Conservation (phyloP, 1,140 invertebrate species). For the Ostrea denselamellosa region DNA sequence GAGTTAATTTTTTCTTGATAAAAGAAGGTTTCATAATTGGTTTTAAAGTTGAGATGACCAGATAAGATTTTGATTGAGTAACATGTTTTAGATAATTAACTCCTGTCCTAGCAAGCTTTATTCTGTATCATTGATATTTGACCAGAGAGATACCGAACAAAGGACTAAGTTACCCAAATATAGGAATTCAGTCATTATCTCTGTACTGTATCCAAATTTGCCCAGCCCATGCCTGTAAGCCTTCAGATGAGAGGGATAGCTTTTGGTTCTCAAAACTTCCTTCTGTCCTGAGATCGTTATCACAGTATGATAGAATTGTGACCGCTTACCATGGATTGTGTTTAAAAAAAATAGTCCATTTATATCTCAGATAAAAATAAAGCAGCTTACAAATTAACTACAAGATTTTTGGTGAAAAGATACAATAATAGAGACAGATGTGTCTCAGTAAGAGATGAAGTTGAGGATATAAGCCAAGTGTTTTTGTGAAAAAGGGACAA, state of each 20-base stretch:
- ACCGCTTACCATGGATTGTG: background rate
- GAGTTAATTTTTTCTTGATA: slow-evolving; percentile 6
- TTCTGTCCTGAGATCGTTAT: background rate
- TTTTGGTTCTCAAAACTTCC: background rate
- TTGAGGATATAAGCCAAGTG: background rate
- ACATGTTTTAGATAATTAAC: slow-evolving; percentile 34
- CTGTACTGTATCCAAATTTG: background rate
- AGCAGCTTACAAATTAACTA: background rate
- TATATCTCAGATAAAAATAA: background rate
- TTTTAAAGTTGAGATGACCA: slow-evolving; percentile 20
- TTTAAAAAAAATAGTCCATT: background rate
- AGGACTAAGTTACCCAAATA: background rate
- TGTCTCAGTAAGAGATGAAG: background rate
- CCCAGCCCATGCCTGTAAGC: background rate
- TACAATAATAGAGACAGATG: background rate
- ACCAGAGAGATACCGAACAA: slow-evolving; percentile 12
- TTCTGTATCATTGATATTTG: slow-evolving; percentile 9
- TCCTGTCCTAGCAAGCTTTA: background rate
- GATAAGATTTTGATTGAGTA: slow-evolving; percentile 20
- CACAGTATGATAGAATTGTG: background rate
- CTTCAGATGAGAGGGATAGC: background rate
- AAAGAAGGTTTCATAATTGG: background rate
- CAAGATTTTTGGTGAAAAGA: too few relatives aligned
- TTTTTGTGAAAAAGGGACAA: background rate
- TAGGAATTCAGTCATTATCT: background rate